These are phyloP conservation scores for Danio jaintianensis DNA, from an alignment of 2,797 vertebrate genomes.

Conservation along the genomic window DNA sequence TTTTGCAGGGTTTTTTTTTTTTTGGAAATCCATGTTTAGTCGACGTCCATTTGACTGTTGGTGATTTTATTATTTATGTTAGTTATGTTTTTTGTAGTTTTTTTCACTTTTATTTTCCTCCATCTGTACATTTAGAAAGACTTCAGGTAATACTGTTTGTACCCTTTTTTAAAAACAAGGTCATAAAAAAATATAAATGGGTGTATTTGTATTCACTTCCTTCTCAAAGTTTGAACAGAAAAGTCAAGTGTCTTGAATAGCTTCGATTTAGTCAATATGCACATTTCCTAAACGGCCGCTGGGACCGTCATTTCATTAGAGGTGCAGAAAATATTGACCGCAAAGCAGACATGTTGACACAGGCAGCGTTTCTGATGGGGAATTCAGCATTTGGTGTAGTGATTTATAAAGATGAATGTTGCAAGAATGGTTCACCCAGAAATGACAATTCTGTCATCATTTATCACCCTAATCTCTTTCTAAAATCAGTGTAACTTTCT, in stretches of 20 bases:
- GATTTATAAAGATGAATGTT: slow-evolving; percentile 30
- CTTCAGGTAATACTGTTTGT: background rate
- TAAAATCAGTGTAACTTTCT: background rate
- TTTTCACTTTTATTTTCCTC: slow-evolving; percentile 31
- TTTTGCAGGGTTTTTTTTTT: too few species aligned
- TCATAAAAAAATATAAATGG: slow-evolving; percentile 34
- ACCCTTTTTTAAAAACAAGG: background rate
- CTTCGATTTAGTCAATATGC: slow-evolving; percentile 29
- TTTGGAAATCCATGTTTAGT: too few species aligned
- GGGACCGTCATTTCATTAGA: slow-evolving; percentile 55
- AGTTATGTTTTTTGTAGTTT: background rate
- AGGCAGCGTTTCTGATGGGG: background rate
- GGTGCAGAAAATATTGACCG: slow-evolving; percentile 38
- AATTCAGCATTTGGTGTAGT: slow-evolving; percentile 29
- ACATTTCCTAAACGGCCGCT: slow-evolving; percentile 43
- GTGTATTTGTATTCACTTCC: slow-evolving; percentile 42
- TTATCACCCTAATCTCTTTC: background rate
- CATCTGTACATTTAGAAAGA: slow-evolving; percentile 47
- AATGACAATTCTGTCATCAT: slow-evolving; percentile 12
- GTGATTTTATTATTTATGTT: too few species aligned
- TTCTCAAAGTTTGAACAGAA: slow-evolving; percentile 1
- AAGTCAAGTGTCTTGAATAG: slow-evolving; percentile 45
- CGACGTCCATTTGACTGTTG: too few species aligned
- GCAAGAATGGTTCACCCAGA: background rate
- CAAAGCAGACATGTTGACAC: slow-evolving; percentile 41